phyloP scores from a whole-genome alignment of 2,888 invertebrate species.

The Xanthia togata region DNA sequence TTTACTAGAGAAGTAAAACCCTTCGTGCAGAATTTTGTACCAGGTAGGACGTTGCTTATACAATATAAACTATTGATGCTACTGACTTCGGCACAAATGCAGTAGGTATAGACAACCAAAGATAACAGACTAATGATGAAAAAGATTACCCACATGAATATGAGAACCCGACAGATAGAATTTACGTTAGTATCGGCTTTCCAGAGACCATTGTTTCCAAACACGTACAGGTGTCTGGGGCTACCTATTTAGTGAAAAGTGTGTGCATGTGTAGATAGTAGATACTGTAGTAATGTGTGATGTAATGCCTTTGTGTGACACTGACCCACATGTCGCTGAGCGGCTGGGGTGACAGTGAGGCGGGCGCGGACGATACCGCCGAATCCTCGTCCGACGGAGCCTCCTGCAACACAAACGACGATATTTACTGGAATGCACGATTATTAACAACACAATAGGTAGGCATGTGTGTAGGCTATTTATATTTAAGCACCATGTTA shows the following conservation, averaged over 20 bases:
- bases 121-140: neutral
- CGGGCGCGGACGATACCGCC: constrained; percentile 92
- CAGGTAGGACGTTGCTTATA: neutral
- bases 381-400: constrained; percentile 92
- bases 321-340: constrained; percentile 89
- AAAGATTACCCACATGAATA: neutral
- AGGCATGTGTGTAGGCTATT: neutral
- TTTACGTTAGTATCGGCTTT: neutral
- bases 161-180: neutral
- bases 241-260: neutral
- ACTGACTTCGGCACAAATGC: neutral
- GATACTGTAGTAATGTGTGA: neutral
- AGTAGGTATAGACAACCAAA: neutral
- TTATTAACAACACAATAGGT: too few species aligned
- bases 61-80: neutral
- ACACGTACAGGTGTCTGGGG: too few species aligned
- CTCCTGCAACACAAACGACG: constrained; percentile 75
- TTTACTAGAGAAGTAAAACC: too few species aligned
- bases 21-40: neutral
- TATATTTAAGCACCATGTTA: neutral
- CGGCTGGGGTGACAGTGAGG: constrained; percentile 93
- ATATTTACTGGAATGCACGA: neutral
- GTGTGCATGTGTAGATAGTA: neutral
- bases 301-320: constrained; percentile 59
- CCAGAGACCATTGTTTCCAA: neutral